Base-by-base conservation (phyloP, 2,113 vertebrate species). In the Sinocyclocheilus maitianheensis region DNA sequence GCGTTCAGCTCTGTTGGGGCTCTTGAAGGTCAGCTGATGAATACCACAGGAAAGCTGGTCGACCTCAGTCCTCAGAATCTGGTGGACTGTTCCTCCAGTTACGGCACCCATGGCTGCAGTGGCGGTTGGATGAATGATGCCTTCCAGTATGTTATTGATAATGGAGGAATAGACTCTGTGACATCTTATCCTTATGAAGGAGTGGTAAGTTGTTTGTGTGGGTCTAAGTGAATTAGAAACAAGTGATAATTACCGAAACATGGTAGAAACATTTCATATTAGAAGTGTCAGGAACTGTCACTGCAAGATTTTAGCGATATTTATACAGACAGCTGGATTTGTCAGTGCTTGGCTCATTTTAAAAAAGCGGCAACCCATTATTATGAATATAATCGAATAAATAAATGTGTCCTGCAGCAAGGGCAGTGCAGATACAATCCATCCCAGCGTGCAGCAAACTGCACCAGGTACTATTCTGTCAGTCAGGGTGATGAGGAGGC, bases 11-110 rank as follows among this genome's bases (percentile, higher is more conserved):
- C 58, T 22, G 58, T 60, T 22, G 58, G 58, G 20, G 18, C 58
- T 60, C 58, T 60, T 60, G 58, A 60, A 60, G 58, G 58, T 60
- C 58, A 60, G 58, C 20, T 60, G 58, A 60, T 60, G 58, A 60
- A 60, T 2, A 60, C 58, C 58, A 60, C 58, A 60, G 94, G 95
- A 67, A 93, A 89, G 11, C 90, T 96, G 76, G 67, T 93, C 16
- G 92, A 94, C 22, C 92, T 96, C 22, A 95, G 96, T 85, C 91
- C 94, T 1, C 96, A 96, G 58, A 95, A 96, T 88, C 91, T 96
- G 85, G 92, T 96, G 87, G 96, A 96, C 86, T 96, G 96, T 60
- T 94, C 95, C 0, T 0, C 58, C 3, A 93, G 90, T 6, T 95
- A 95, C 5, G 95, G 95, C 0, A 95, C 95, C 88, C 2, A 80